A percentile compares a stretch with the other conserved stretches of the same genome.
These are phyloP conservation scores for Onychostruthus taczanowskii DNA, from an alignment of 2,113 vertebrate genomes.

Conservation along the genomic window DNA sequence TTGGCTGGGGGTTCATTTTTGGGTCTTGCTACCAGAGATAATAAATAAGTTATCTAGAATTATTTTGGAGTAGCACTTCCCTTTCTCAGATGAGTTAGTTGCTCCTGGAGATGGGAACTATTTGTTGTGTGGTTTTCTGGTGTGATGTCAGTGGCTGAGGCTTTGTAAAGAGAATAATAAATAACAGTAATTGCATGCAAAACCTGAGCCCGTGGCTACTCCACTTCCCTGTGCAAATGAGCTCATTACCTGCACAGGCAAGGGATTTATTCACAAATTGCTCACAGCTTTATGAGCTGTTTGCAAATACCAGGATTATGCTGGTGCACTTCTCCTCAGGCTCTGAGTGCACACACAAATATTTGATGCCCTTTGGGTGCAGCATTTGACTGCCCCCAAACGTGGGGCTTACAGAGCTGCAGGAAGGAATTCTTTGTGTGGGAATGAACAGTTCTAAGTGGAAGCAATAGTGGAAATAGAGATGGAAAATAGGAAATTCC, in stretches of 20 bases:
- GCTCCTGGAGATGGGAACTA: background rate
- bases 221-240: background rate
- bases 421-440: background rate
- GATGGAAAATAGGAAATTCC: constrained; percentile 57
- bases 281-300: background rate
- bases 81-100: background rate
- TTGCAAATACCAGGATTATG: background rate
- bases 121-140: background rate
- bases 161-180: background rate
- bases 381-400: background rate
- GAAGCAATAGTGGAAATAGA: background rate
- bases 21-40: background rate
- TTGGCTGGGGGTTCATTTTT: background rate
- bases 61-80: background rate
- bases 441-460: background rate
- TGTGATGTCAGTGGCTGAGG: background rate
- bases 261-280: background rate
- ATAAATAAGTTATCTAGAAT: background rate
- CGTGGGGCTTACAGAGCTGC: background rate
- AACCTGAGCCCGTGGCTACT: background rate
- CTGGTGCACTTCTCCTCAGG: background rate
- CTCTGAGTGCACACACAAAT: background rate
- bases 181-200: constrained; percentile 4
- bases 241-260: background rate
- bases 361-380: background rate